Evolutionary conservation across 64 coral and sea anemone species (phyloP).

Genomic region (Stylophora pistillata): DNA sequence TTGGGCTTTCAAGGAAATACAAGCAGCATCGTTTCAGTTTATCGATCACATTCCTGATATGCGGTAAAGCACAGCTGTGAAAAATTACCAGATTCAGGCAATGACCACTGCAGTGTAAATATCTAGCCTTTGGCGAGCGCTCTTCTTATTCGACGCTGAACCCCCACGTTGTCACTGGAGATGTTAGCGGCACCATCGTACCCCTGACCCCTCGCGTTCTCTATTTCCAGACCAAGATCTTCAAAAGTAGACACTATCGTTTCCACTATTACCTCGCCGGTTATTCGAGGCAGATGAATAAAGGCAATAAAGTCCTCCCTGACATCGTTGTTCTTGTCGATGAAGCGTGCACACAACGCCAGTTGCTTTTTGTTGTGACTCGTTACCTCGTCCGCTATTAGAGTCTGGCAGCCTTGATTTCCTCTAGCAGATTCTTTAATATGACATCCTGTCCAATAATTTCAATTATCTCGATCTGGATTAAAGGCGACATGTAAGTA

Average conservation of each 20-base stretch:
- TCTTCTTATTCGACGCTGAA: slow-evolving; percentile 12
- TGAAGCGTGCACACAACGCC: slow-evolving; percentile 17
- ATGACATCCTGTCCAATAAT: too few relatives aligned
- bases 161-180: slow-evolving; percentile 28
- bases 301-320: slow-evolving; percentile 46
- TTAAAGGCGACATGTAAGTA: too few relatives aligned
- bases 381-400: slow-evolving; percentile 36
- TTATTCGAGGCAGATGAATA: slow-evolving; percentile 27
- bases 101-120: slow-evolving; percentile 60
- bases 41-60: slow-evolving; percentile 57
- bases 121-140: slow-evolving; percentile 38
- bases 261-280: slow-evolving; percentile 39
- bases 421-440: too few relatives aligned
- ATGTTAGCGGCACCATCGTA: slow-evolving; percentile 54
- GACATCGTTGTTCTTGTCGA: slow-evolving; percentile 5
- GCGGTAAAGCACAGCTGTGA: slow-evolving; percentile 49
- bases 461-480: too few relatives aligned
- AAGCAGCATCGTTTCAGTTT: slow-evolving; percentile 42
- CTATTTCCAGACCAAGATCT: slow-evolving; percentile 18
- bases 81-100: slow-evolving; percentile 53
- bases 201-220: slow-evolving; percentile 12
- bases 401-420: too few relatives aligned
- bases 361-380: slow-evolving; percentile 25
- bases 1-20: slow-evolving; percentile 52
- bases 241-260: slow-evolving; percentile 27